Conservation (phyloP, 2,888 invertebrate genomes). For the Aphidius colemani region DNA sequence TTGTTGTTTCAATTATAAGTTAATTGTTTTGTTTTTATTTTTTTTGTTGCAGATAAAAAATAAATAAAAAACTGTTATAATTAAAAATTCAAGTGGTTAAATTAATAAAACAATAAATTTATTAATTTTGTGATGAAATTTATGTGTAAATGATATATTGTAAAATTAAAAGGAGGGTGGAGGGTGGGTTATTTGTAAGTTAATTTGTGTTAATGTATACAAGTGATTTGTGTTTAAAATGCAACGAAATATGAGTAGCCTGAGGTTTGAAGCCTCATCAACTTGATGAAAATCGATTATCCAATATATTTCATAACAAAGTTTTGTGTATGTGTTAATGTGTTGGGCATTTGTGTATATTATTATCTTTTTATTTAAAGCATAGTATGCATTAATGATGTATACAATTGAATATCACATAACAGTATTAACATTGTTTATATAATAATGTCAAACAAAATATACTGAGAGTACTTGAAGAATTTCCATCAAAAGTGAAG, state of each 20-base stretch:
- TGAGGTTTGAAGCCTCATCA: no score
- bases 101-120: no score
- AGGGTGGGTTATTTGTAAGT: no score
- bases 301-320: neutral
- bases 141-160: no score
- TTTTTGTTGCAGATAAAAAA: no score
- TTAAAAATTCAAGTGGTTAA: no score
- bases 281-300: neutral
- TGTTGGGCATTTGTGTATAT: no score
- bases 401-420: neutral
- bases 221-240: neutral
- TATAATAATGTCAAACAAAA: neutral
- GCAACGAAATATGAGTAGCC: neutral
- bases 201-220: neutral
- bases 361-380: neutral
- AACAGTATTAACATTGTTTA: neutral
- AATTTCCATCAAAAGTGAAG: conserved; percentile 43
- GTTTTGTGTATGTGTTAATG: neutral
- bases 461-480: neutral
- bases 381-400: neutral
- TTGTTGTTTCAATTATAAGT: no score
- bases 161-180: no score
- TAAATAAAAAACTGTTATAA: no score
- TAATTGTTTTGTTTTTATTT: no score
- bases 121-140: no score